Conservation (phyloP, 2,797 vertebrate species). For the Pangasius mekongensis region DNA sequence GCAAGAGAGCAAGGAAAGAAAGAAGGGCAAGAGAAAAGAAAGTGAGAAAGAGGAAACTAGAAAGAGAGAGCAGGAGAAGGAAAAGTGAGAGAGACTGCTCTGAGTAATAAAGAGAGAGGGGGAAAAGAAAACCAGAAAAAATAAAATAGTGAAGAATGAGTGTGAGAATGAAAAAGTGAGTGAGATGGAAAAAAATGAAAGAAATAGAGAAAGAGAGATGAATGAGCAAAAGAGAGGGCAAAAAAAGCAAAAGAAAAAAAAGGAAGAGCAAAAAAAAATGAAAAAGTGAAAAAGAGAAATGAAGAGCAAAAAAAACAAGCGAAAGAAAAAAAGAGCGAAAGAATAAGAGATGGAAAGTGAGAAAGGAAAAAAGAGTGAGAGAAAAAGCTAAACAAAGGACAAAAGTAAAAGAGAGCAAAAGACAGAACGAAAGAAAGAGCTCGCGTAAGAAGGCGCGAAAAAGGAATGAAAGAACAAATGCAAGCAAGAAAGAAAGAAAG, state of each 20-base stretch:
- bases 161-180: background rate
- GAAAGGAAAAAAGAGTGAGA: background rate
- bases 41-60: background rate
- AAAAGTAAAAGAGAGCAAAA: background rate
- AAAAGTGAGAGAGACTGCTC: background rate
- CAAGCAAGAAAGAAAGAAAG: background rate
- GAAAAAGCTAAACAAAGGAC: background rate
- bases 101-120: background rate
- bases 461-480: background rate
- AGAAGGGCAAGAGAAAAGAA: background rate
- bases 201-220: background rate
- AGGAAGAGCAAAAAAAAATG: background rate
- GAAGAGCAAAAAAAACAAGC: background rate
- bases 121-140: background rate
- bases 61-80: background rate
- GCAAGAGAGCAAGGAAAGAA: background rate
- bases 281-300: background rate
- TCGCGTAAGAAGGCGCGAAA: background rate
- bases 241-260: background rate
- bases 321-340: background rate
- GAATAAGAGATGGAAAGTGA: background rate
- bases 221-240: background rate
- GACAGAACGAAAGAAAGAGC: too few relatives aligned
- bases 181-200: background rate
- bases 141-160: background rate